Evolutionary conservation across 2,113 vertebrate species (phyloP), one percentile per base, ranked within the genome.

Genomic region (Pica pica): DNA sequence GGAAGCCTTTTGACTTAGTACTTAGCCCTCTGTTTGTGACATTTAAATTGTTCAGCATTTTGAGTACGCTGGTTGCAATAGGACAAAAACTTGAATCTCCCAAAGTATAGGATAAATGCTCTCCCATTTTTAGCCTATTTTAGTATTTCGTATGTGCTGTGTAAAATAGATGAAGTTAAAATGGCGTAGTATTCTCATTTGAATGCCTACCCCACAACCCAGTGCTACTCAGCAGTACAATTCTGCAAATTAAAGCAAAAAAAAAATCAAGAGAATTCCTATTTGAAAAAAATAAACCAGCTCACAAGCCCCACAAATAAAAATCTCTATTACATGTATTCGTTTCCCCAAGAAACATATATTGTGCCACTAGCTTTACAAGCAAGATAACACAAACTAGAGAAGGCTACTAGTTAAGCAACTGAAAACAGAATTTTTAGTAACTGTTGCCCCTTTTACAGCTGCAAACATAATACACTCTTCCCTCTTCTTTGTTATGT

Each of bases 51-150:
- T 37, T 71, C 6, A 50, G 28, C 19, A 74, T 81, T 82, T 64
- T 81, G 37, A 57, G 11, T 9, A 39, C 1, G 0, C 9, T 73
- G 31, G 26, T 3, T 87, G 19, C 46, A 83, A 15, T 3, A 60
- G 42, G 26, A 75, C 27, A 75, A 92, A 90, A 53, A 1, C 9
- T 4, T 61, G 4, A 33, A 85, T 67, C 82, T 70, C 23, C 8
- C 2, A 1, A 63, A 63, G 15, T 22, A 57, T 0, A 69, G 8
- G 6, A 76, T 10, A 87, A 86, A 42, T 1, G 2, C 14, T 28
- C 26, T 64, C 21, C 20, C 18, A 35, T n/a, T 55, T 71, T 68
- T 24, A 91, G 24, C 5, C 30, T 47, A 27, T 39, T 76, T 83
- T 35, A n/a, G 57, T 59, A 76, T 64, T 81, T 82, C 14, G 15